These are phyloP conservation scores for Phortica magna DNA, from an alignment of 2,888 invertebrate genomes.

Conservation along the genomic window DNA sequence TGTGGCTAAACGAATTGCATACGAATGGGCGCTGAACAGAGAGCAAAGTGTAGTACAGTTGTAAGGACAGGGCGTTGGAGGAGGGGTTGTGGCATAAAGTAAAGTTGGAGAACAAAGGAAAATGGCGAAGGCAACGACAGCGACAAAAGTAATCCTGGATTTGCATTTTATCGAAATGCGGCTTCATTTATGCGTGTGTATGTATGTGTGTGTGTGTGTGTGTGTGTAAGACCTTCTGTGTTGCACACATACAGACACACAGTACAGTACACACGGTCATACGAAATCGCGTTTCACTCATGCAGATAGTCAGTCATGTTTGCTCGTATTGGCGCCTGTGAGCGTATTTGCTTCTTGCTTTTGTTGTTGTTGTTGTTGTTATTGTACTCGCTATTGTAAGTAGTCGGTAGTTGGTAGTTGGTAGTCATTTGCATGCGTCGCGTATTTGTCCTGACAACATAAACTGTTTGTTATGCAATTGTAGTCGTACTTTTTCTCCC, in stretches of 20 bases:
- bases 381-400: background rate
- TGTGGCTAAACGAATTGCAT: constrained; percentile 73
- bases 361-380: background rate
- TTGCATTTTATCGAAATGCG: constrained; percentile 72
- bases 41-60: background rate
- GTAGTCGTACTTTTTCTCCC: constrained; percentile 54
- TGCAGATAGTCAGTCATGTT: constrained; percentile 57
- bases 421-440: constrained; percentile 70
- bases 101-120: background rate
- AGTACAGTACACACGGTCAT: too few relatives aligned
- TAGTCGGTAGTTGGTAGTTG: constrained; percentile 45
- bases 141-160: constrained; percentile 72
- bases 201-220: background rate
- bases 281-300: constrained; percentile 46
- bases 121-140: constrained; percentile 40
- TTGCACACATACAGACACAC: constrained; percentile 26
- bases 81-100: background rate
- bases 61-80: too few relatives aligned
- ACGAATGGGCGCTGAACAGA: constrained; percentile 58
- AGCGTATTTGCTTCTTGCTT: background rate
- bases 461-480: constrained; percentile 72
- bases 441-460: constrained; percentile 72
- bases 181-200: constrained; percentile 40
- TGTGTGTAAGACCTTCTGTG: background rate
- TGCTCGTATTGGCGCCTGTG: background rate